Evolutionary conservation across 2,888 invertebrate genomes (phyloP).

Genomic region (Napeogenes sylphis): DNA sequence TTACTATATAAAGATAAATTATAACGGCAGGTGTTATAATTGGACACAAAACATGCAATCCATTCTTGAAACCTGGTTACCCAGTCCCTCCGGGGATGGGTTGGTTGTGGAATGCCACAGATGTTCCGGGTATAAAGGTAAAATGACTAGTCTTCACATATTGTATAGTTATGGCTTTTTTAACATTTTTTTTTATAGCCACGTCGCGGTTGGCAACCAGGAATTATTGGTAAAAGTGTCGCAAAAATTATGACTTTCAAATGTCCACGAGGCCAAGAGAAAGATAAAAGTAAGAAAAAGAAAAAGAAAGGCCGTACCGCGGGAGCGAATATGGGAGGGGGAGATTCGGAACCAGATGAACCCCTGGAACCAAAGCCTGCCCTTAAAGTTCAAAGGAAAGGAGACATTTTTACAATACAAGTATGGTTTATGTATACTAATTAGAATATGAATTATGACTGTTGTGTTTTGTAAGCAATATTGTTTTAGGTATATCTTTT

Average conservation of each 20-base stretch:
- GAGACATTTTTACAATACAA: slow-evolving; percentile 81
- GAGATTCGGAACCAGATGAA: slow-evolving; percentile 68
- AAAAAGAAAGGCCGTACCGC: slow-evolving; percentile 51
- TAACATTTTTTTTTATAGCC: slow-evolving; percentile 38
- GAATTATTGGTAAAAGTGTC: slow-evolving; percentile 73
- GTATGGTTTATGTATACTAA: slow-evolving; percentile 37
- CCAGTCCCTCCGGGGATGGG: slow-evolving; percentile 82
- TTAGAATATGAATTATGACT: neutral
- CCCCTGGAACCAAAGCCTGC: slow-evolving; percentile 79
- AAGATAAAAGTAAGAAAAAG: slow-evolving; percentile 62
- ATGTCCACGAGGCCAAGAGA: slow-evolving; percentile 54
- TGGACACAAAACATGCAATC: slow-evolving; percentile 76
- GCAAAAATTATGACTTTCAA: slow-evolving; percentile 68
- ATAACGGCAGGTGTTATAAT: slow-evolving; percentile 56
- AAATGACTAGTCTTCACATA: neutral
- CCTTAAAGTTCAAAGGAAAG: slow-evolving; percentile 80
- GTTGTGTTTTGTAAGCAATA: neutral
- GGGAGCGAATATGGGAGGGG: slow-evolving; percentile 48
- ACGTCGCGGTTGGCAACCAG: slow-evolving; percentile 78
- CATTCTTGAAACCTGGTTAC: slow-evolving; percentile 59
- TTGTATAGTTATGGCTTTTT: neutral
- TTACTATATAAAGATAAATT: slow-evolving; percentile 1
- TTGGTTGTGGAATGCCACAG: slow-evolving; percentile 79
- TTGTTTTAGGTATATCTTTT: neutral
- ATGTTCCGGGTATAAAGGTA: slow-evolving; percentile 64